Evolutionary conservation across 2,797 vertebrate genomes (phyloP).

Genomic region (Phoeniculus purpureus): DNA sequence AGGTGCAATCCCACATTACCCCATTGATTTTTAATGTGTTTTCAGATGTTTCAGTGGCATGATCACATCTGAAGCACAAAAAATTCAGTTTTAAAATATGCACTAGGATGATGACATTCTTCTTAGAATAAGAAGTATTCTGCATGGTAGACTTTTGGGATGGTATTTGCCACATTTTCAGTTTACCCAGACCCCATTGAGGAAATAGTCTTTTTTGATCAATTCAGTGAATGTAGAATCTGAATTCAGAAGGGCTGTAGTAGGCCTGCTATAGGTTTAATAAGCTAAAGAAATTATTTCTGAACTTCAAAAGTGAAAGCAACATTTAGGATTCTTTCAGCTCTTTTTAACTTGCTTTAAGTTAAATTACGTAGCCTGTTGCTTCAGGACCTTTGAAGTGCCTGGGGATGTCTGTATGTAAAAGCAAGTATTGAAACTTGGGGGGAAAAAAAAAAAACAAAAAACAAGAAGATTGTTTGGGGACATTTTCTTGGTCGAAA

Average conservation of each 20-base stretch:
- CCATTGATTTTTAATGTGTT: not conserved
- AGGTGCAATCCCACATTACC: no score
- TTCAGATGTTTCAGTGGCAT: not conserved
- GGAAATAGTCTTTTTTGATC: not conserved
- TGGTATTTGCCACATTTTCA: not conserved
- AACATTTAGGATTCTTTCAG: not conserved
- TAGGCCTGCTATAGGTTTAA: not conserved
- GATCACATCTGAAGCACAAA: not conserved
- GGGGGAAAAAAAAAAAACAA: not conserved
- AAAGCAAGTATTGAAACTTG: not conserved
- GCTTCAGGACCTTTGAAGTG: not conserved
- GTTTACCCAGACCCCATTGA: not conserved
- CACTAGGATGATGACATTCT: not conserved
- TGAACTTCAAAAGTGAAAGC: slow-evolving; percentile 6
- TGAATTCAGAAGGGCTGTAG: not conserved
- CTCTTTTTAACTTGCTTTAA: not conserved
- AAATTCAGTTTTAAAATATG: not conserved
- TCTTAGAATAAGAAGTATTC: not conserved
- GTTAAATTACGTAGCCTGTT: not conserved
- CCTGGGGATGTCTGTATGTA: not conserved
- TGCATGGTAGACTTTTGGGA: not conserved
- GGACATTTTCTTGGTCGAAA: not conserved
- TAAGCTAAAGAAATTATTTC: not conserved
- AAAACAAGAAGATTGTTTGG: not conserved
- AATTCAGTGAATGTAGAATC: not conserved